Percentiles rank a stretch among this genome's conserved stretches.
phyloP scores from a whole-genome alignment of 1,140 invertebrate species.

The Pogonognathellus flavescens region DNA sequence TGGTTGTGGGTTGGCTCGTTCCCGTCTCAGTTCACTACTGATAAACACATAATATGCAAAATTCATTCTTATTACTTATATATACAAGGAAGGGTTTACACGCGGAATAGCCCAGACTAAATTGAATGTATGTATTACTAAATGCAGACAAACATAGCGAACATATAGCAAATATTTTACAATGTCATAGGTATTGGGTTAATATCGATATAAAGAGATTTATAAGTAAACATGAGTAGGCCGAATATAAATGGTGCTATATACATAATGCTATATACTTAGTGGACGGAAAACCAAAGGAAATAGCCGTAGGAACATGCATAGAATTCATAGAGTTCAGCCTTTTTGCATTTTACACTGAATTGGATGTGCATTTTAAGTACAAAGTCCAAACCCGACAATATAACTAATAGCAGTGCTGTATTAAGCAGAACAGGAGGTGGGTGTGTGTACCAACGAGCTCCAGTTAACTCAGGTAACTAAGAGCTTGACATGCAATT shows the following conservation, averaged over 20 bases:
- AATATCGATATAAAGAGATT: neutral
- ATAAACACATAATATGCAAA: constrained; percentile 10
- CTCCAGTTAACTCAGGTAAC: constrained; percentile 46
- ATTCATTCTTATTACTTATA: neutral
- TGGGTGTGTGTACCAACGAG: constrained; percentile 40
- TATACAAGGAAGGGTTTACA: neutral
- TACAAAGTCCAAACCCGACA: constrained; percentile 16
- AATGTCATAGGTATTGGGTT: neutral
- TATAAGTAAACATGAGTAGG: neutral
- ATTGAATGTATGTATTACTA: neutral
- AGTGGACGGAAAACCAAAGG: constrained; percentile 1
- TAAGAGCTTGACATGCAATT: constrained; percentile 41
- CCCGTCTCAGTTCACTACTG: constrained; percentile 5
- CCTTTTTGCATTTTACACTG: constrained; percentile 30
- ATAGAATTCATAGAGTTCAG: neutral
- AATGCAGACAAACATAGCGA: neutral
- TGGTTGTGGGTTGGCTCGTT: constrained; percentile 16
- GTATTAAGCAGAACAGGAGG: constrained; percentile 36
- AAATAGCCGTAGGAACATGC: neutral
- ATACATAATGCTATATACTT: neutral
- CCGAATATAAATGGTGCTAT: neutral
- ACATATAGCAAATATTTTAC: neutral
- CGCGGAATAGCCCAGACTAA: neutral
- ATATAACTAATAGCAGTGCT: constrained; percentile 16
- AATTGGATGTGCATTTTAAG: neutral